Evolutionary conservation across 2,797 vertebrate genomes (phyloP).

Genomic region (Enteromius anoplus): DNA sequence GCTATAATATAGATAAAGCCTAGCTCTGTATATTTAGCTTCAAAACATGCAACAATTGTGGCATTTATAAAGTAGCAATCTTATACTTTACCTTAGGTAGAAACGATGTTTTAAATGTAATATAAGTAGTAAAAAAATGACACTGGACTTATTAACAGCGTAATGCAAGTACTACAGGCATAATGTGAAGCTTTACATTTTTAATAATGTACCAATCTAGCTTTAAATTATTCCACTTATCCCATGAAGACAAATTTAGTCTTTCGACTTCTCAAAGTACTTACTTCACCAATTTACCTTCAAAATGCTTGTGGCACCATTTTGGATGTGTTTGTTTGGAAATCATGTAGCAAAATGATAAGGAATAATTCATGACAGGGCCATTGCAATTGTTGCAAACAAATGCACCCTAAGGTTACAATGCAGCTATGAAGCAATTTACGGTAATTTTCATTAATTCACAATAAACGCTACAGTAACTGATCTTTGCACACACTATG

Average conservation of each 20-base stretch:
- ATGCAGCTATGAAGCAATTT: background rate
- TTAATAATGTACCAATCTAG: background rate
- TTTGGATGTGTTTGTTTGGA: background rate
- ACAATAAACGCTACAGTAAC: background rate
- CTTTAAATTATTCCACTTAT: background rate
- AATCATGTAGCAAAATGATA: background rate
- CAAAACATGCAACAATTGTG: constrained; percentile 11
- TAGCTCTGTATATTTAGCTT: background rate
- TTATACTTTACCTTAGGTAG: background rate
- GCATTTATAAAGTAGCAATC: constrained; percentile 7
- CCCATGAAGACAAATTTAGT: too few species aligned
- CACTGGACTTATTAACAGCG: background rate
- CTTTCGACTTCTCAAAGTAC: background rate
- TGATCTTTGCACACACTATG: background rate
- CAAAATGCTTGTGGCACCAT: background rate
- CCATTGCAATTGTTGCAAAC: background rate
- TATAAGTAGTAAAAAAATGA: background rate
- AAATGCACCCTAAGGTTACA: background rate
- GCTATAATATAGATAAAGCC: background rate
- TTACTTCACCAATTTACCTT: background rate
- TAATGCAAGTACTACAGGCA: background rate
- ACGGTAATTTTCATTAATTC: background rate
- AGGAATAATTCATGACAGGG: background rate
- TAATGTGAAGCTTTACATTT: background rate
- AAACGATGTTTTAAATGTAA: constrained; percentile 16